Percentiles rank a stretch among this genome's conserved stretches.
These are phyloP conservation scores for Phalangium opilio DNA, from an alignment of 2,888 invertebrate genomes.

Conservation along the genomic window DNA sequence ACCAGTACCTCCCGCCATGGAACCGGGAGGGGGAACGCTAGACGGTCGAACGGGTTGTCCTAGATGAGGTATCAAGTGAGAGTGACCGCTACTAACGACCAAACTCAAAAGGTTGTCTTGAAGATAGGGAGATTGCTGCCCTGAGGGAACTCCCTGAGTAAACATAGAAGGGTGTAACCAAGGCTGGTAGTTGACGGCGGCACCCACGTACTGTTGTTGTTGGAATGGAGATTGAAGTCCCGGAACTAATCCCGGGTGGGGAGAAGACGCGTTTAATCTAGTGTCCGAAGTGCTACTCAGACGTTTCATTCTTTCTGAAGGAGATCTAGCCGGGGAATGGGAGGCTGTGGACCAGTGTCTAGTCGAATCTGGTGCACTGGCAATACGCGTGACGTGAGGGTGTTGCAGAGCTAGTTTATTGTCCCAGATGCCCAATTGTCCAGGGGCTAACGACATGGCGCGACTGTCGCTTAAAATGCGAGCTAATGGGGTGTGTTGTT, in stretches of 20 bases:
- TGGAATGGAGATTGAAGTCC: not conserved
- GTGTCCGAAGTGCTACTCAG: constrained; percentile 45
- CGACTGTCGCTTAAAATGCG: constrained; percentile 16
- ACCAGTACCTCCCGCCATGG: constrained; percentile 5
- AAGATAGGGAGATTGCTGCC: no score
- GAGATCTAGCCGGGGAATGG: constrained; percentile 24
- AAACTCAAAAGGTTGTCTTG: not conserved
- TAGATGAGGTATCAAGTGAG: not conserved
- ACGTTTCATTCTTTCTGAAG: constrained; percentile 34
- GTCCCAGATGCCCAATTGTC: constrained; percentile 8
- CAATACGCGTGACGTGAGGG: constrained; percentile 51
- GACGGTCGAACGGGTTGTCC: constrained; percentile 19
- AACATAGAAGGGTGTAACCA: not conserved
- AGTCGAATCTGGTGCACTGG: constrained; percentile 53
- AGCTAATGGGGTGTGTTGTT: constrained; percentile 11
- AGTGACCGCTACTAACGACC: not conserved
- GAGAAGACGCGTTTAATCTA: constrained; percentile 39
- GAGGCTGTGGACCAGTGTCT: constrained; percentile 35
- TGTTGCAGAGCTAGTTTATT: constrained; percentile 25
- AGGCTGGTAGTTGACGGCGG: not conserved
- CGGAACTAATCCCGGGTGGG: constrained; percentile 6
- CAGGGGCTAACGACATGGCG: constrained; percentile 4
- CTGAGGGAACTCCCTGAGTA: not conserved
- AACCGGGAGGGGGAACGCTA: constrained; percentile 28
- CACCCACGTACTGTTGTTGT: not conserved